Percentiles rank a stretch among this genome's conserved stretches.
Evolutionary conservation across 2,113 vertebrate genomes (phyloP).

Genomic region (Larimichthys polyactis): DNA sequence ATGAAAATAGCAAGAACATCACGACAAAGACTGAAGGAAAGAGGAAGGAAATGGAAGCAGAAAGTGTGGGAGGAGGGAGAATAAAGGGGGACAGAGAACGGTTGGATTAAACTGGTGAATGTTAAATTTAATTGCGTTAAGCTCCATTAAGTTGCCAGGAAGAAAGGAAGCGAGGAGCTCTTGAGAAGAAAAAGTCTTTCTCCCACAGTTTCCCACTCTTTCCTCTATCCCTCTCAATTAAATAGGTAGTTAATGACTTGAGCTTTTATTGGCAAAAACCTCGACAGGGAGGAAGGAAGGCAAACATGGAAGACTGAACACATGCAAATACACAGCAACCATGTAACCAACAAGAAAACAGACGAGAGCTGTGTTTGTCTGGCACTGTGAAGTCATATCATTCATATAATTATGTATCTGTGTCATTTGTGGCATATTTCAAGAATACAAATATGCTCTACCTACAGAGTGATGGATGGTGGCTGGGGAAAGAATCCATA

Average conservation of each 20-base stretch:
- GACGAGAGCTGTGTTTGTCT: background rate
- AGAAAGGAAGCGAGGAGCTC: conserved; percentile 44
- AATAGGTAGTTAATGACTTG: conserved; percentile 47
- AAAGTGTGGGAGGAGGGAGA: background rate
- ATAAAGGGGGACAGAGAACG: background rate
- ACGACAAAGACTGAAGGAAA: background rate
- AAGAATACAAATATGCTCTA: too few relatives aligned
- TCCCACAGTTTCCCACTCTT: conserved; percentile 23
- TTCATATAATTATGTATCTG: too few relatives aligned
- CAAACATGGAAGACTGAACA: conserved; percentile 7
- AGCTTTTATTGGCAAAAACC: conserved; percentile 49
- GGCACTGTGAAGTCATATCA: too few relatives aligned
- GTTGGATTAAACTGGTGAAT: conserved; percentile 57
- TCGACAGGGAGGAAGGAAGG: conserved; percentile 6
- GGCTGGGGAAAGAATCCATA: too few relatives aligned
- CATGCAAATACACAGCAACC: conserved; percentile 10
- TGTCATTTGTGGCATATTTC: too few relatives aligned
- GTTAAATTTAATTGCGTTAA: conserved; percentile 64
- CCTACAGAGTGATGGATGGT: too few relatives aligned
- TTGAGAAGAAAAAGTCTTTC: conserved; percentile 48
- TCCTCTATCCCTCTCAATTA: conserved; percentile 51
- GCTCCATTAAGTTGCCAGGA: conserved; percentile 67
- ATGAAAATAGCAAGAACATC: background rate
- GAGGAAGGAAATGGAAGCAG: background rate
- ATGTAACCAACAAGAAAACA: background rate